Conservation (phyloP, 1,140 invertebrate genomes). For the Phymastichus coffea region DNA sequence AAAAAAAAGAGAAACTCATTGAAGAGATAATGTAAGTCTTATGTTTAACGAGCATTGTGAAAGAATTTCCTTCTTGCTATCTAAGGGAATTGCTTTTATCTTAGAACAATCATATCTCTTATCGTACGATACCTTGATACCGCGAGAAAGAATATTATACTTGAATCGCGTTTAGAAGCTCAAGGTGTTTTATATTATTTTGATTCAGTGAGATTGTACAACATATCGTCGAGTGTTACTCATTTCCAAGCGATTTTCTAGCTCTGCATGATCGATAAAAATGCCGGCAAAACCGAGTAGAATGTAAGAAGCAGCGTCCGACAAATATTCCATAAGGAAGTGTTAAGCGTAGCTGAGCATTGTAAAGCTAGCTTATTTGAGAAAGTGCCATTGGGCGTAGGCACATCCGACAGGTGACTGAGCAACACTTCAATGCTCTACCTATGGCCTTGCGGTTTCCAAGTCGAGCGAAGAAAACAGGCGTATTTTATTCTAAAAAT, state of each 20-base stretch:
- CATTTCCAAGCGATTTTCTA: too few species aligned
- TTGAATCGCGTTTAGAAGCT: too few species aligned
- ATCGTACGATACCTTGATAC: constrained; percentile 8
- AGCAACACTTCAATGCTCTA: constrained; percentile 12
- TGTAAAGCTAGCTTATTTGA: constrained; percentile 3
- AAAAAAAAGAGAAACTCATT: too few species aligned
- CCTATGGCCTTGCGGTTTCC: constrained; percentile 1
- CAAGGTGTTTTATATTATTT: too few species aligned
- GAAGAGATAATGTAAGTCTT: too few species aligned
- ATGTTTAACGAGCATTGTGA: not conserved
- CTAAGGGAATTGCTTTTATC: constrained; percentile 9
- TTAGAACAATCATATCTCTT: not conserved
- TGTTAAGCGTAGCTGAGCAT: constrained; percentile 10
- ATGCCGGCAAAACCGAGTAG: too few species aligned
- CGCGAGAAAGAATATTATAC: constrained; percentile 16
- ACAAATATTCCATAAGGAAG: constrained; percentile 21
- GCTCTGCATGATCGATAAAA: too few species aligned
- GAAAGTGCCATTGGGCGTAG: not conserved
- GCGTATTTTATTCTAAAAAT: constrained; percentile 1
- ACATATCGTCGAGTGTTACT: too few species aligned
- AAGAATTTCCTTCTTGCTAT: constrained; percentile 17
- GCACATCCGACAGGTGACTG: not conserved
- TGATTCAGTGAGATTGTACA: too few species aligned
- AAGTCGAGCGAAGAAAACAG: not conserved
- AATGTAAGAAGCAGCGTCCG: too few species aligned